Percentiles rank a stretch among this genome's conserved stretches.
Evolutionary conservation across 2,888 invertebrate species (phyloP).

Genomic region (Tolmerus cingulatus): DNA sequence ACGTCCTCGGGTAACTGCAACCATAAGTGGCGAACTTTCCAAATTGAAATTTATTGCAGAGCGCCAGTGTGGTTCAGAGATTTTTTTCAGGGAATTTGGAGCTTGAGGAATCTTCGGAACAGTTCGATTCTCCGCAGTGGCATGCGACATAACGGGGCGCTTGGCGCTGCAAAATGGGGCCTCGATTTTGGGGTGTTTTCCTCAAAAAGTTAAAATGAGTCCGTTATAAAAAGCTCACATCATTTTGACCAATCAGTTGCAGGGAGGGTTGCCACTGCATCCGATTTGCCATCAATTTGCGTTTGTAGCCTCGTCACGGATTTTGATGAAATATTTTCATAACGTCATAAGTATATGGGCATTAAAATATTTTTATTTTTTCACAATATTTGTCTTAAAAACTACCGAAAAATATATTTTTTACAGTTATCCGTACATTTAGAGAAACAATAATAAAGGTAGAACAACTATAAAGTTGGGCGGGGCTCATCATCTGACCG

Average conservation of each 20-base stretch:
- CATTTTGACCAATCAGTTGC: no score
- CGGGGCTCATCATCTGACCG: background rate
- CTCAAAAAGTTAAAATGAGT: background rate
- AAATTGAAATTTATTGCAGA: background rate
- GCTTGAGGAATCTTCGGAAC: background rate
- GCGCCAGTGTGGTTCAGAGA: background rate
- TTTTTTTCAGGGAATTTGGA: background rate
- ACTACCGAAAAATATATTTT: slow-evolving; percentile 31
- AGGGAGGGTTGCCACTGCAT: background rate
- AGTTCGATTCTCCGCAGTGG: background rate
- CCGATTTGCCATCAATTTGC: background rate
- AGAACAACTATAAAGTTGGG: background rate
- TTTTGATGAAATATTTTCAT: slow-evolving; percentile 1
- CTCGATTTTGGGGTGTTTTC: background rate
- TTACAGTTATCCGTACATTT: slow-evolving; percentile 4
- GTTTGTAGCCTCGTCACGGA: no score
- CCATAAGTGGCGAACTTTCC: background rate
- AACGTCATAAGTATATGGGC: slow-evolving; percentile 39
- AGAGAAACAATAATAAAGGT: background rate
- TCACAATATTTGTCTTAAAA: slow-evolving; percentile 4
- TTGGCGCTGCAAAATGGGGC: background rate
- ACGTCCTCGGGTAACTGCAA: background rate
- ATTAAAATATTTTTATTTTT: slow-evolving; percentile 32
- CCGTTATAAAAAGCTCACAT: background rate
- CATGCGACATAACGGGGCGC: background rate